Base-by-base conservation (phyloP, 2,113 vertebrate species). In the Daubentonia madagascariensis region DNA sequence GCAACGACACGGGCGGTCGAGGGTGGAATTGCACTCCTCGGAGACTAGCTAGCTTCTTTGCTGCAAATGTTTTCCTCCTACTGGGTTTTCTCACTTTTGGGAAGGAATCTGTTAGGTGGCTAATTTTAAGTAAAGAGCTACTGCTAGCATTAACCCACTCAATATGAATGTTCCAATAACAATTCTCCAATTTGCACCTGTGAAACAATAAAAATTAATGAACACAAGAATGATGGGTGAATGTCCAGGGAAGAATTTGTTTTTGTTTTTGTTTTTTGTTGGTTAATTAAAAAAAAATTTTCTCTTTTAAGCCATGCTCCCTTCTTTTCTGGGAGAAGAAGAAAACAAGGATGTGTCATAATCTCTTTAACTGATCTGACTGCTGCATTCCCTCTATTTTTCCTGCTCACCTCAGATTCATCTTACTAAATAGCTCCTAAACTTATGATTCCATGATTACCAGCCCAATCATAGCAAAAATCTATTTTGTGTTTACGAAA, bases 381-480 rank as follows among this genome's bases (percentile, higher is more conserved):
- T 30, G 1, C 32, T 28, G 14, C 14, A 5, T 94, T 97, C 86
- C 1, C 4, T 89, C 68, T 86, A 1, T 79, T 72, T 81, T 93
- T 78, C 65, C 25, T 50, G 25, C 17, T 85, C 75, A 32, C 5
- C 81, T 95, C 83, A 95, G 63, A 94, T 89, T 65, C 5, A 65
- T 94, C 97, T 97, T 94, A 97, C 89, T 98, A 97, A 97, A 98
- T 0, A 23, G 1, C 96, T 98, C 94, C 89, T 97, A 97, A 98
- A 91, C 8, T 78, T 97, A 81, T 63, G 96, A 97, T 93, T 97
- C 96, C 37, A 81, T 63, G 96, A 97, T 93, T 97, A 96, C 37
- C 97, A 96, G 97, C 81, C 57, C 59, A 95, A 70, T 95, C 48
- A 92, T 78, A 96, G 90, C 72, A 98, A 97, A 98, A 98, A 95